Evolutionary conservation across 2,797 vertebrate species (phyloP).

Genomic region (Tarsius wallacei): DNA sequence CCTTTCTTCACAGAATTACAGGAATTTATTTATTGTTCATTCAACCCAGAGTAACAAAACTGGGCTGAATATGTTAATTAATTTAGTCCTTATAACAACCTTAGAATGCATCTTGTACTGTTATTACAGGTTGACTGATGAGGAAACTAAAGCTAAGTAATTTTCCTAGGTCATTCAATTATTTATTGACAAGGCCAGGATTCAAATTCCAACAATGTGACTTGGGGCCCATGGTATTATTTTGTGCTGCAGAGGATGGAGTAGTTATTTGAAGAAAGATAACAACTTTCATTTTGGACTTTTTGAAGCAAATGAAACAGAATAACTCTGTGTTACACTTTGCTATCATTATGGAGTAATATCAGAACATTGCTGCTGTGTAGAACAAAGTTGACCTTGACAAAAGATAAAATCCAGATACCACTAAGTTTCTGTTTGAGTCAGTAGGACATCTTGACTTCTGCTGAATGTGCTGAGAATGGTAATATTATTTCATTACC

Average conservation of each 20-base stretch:
- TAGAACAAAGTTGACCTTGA: conserved; percentile 45
- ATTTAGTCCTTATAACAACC: not conserved
- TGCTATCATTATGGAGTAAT: not conserved
- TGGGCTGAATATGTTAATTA: not conserved
- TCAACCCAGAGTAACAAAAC: not conserved
- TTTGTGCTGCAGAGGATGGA: not conserved
- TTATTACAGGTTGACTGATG: not conserved
- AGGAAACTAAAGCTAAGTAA: not conserved
- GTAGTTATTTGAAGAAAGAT: conserved; percentile 26
- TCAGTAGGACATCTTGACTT: conserved; percentile 71
- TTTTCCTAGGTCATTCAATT: not conserved
- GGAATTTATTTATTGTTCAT: too few relatives aligned
- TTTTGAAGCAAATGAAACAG: conserved; percentile 36
- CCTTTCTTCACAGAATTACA: not conserved
- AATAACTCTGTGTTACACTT: conserved; percentile 5
- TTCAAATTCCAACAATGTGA: not conserved
- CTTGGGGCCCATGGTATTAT: not conserved
- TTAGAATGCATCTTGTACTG: not conserved
- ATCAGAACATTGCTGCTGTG: conserved; percentile 3
- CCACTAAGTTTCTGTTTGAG: conserved; percentile 46
- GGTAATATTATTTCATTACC: conserved; percentile 72
- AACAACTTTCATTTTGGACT: conserved; percentile 9
- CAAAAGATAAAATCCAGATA: conserved; percentile 46
- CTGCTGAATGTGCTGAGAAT: conserved; percentile 30
- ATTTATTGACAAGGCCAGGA: not conserved